These are phyloP conservation scores for Chrysolina oricalcia DNA, from an alignment of 2,888 invertebrate genomes.

Conservation along the genomic window DNA sequence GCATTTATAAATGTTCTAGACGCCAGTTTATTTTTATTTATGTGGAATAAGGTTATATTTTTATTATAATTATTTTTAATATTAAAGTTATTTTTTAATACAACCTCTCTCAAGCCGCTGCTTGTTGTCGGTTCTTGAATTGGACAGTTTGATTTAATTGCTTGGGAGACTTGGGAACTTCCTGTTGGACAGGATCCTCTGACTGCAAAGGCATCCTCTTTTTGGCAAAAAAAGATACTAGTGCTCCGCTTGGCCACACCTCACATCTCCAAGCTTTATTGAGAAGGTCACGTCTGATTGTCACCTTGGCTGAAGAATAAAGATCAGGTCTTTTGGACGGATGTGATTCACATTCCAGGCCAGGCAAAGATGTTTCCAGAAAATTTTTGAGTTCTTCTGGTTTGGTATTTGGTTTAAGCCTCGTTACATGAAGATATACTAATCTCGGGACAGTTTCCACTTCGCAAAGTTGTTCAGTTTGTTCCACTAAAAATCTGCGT, in stretches of 20 bases:
- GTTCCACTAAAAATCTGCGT: background rate
- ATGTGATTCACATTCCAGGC: background rate
- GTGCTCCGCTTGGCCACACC: no score
- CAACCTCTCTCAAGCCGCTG: slow-evolving; percentile 16
- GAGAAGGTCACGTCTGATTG: slow-evolving; percentile 1
- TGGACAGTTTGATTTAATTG: slow-evolving; percentile 12
- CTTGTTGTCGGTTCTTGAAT: slow-evolving; percentile 24
- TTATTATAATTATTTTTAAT: background rate
- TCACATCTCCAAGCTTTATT: background rate
- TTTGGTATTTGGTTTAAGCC: background rate
- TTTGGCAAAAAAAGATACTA: slow-evolving; percentile 2
- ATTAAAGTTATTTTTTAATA: slow-evolving; percentile 29
- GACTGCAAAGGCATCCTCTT: slow-evolving; percentile 15
- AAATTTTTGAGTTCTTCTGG: background rate
- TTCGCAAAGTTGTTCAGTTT: background rate
- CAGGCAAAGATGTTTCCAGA: background rate
- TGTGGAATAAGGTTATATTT: background rate
- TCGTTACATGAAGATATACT: background rate
- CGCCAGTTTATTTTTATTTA: background rate
- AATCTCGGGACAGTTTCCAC: slow-evolving; percentile 1
- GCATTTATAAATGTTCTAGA: background rate
- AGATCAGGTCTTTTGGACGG: no score
- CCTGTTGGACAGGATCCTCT: slow-evolving; percentile 25
- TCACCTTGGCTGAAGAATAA: no score
- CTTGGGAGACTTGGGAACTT: slow-evolving; percentile 24